Evolutionary conservation across 2,797 vertebrate species (phyloP).

Genomic region (Acrossocheilus wenchowensis): DNA sequence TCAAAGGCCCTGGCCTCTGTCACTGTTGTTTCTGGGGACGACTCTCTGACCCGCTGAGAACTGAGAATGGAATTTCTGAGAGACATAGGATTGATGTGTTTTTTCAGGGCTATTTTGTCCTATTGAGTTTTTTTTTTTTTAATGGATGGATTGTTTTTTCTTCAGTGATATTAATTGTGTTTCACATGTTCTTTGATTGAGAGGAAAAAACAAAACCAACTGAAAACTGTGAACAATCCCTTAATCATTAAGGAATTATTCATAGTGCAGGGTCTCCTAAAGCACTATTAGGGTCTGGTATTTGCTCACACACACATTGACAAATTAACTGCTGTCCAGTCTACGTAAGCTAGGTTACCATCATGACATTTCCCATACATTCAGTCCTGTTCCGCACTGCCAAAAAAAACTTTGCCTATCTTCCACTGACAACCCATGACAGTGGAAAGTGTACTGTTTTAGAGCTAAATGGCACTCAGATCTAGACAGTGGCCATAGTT

Average conservation of each 20-base stretch:
- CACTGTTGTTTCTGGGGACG: slow-evolving; percentile 42
- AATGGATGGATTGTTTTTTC: not conserved
- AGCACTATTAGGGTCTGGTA: slow-evolving; percentile 6
- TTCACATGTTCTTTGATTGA: slow-evolving; percentile 8
- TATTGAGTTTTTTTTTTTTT: not conserved
- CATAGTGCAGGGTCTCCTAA: not conserved
- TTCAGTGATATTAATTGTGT: not conserved
- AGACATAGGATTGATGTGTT: slow-evolving; percentile 10
- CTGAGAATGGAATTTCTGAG: slow-evolving; percentile 23
- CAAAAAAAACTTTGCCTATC: slow-evolving; percentile 25
- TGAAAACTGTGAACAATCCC: not conserved
- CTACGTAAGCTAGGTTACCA: slow-evolving; percentile 7
- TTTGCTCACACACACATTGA: not conserved
- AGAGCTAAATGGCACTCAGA: not conserved
- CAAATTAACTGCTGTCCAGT: slow-evolving; percentile 22
- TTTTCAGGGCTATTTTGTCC: not conserved
- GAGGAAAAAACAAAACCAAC: not conserved
- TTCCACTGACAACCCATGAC: slow-evolving; percentile 8
- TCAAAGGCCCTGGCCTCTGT: slow-evolving; percentile 29
- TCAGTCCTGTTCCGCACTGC: slow-evolving; percentile 3
- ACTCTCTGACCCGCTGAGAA: slow-evolving; percentile 44
- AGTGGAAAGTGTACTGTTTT: not conserved
- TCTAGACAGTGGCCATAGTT: not conserved
- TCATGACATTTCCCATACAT: slow-evolving; percentile 22
- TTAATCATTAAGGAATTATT: slow-evolving; percentile 10